Percentiles rank a stretch among this genome's conserved stretches.
Evolutionary conservation across 2,113 vertebrate genomes (phyloP).

Genomic region (Cynoglossus semilaevis): DNA sequence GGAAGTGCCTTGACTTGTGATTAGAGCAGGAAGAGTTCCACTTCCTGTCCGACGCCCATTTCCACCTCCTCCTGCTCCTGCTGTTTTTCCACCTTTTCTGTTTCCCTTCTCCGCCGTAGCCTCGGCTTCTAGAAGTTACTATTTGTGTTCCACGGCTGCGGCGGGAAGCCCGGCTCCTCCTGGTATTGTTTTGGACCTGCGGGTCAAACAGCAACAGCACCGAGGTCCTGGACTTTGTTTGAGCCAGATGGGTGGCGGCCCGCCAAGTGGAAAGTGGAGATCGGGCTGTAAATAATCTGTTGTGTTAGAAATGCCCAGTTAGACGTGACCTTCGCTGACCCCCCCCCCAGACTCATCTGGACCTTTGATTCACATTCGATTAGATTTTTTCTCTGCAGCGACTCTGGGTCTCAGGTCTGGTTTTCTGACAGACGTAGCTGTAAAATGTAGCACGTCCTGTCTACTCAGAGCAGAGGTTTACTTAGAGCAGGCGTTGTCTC

Average conservation of each 20-base stretch:
- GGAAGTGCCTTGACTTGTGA: constrained; percentile 78
- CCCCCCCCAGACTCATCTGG: background rate
- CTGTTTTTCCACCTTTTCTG: constrained; percentile 68
- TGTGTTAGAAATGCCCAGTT: constrained; percentile 17
- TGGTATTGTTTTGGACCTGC: constrained; percentile 70
- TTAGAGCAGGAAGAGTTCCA: constrained; percentile 76
- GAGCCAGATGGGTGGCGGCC: constrained; percentile 36
- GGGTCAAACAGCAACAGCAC: constrained; percentile 50
- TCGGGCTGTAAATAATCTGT: constrained; percentile 17
- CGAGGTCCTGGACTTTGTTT: constrained; percentile 28
- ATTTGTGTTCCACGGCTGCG: constrained; percentile 66
- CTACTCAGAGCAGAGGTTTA: constrained; percentile 43
- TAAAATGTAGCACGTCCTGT: constrained; percentile 58
- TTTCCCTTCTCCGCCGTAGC: constrained; percentile 58
- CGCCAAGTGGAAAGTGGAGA: constrained; percentile 27
- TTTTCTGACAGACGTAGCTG: constrained; percentile 51
- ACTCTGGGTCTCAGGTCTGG: constrained; percentile 2
- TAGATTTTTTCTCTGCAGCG: no score
- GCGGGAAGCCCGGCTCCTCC: constrained; percentile 64
- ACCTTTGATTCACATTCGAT: constrained; percentile 10
- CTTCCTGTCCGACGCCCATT: constrained; percentile 78
- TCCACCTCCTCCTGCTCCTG: constrained; percentile 74
- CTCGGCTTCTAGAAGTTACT: constrained; percentile 65
- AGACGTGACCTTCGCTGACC: constrained; percentile 6
- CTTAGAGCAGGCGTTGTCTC: constrained; percentile 42